Conservation (phyloP, 1,140 invertebrate species). For the Panagrolaimus sp. region DNA sequence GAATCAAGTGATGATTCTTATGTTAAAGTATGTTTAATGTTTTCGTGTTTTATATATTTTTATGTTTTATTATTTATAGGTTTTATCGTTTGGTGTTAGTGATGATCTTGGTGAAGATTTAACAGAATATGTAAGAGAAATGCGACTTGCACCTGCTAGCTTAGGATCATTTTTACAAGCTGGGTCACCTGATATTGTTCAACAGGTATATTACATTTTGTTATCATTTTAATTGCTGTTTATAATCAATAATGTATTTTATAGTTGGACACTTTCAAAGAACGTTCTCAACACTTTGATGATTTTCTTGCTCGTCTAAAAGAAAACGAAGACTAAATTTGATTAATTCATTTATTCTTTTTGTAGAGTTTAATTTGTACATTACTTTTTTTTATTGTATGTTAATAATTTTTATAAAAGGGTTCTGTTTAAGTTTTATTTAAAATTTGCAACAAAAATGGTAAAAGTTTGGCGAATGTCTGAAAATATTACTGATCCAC, state of each 20-base stretch:
- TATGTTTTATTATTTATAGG: not conserved
- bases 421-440: constrained; percentile 3
- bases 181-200: constrained; percentile 9
- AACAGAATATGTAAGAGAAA: constrained; percentile 38
- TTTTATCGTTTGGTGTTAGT: constrained; percentile 18
- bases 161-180: constrained; percentile 27
- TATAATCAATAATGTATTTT: constrained; percentile 20
- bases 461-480: constrained; percentile 82
- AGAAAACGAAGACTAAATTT: constrained; percentile 10
- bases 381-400: not conserved
- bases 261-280: constrained; percentile 32
- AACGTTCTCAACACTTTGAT: constrained; percentile 26
- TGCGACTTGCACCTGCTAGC: constrained; percentile 24
- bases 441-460: constrained; percentile 66
- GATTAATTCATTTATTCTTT: no score
- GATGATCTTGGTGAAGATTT: constrained; percentile 34
- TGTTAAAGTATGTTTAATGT: constrained; percentile 35
- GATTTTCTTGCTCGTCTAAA: constrained; percentile 27
- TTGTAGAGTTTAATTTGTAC: not conserved
- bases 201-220: constrained; percentile 18
- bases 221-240: constrained; percentile 12
- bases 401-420: not conserved
- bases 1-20: constrained; percentile 36
- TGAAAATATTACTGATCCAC: constrained; percentile 66
- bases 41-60: not conserved